phyloP scores from a whole-genome alignment of 2,888 invertebrate genomes.

The Ochropacha duplaris region DNA sequence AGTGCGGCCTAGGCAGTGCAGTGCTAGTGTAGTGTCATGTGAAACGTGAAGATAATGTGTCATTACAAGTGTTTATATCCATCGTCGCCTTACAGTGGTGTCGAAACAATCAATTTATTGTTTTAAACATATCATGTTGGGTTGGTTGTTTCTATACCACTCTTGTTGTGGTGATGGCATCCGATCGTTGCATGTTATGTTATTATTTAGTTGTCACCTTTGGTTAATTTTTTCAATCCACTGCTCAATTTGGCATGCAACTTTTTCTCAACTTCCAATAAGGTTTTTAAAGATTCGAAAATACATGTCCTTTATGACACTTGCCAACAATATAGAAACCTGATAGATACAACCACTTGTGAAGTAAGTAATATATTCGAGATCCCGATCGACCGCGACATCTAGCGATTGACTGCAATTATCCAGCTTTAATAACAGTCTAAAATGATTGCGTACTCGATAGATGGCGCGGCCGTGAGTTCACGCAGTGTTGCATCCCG shows the following conservation, averaged over 20 bases:
- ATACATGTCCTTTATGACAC: neutral
- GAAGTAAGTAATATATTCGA: neutral
- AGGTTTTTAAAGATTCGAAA: neutral
- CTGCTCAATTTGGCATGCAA: neutral
- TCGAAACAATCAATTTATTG: neutral
- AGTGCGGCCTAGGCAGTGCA: too few species aligned
- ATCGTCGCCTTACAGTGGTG: neutral
- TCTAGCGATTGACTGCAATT: too few species aligned
- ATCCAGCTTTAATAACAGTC: neutral
- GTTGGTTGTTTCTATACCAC: neutral
- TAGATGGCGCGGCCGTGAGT: neutral
- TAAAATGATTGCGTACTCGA: neutral
- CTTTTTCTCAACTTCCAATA: neutral
- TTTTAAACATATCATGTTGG: neutral
- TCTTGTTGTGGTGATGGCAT: neutral
- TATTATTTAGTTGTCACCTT: neutral
- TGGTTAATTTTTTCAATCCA: neutral
- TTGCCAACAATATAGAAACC: neutral
- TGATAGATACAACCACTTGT: neutral
- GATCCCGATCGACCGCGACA: neutral
- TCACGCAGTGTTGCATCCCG: neutral
- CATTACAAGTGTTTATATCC: neutral
- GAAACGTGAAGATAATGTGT: neutral
- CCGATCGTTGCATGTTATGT: neutral
- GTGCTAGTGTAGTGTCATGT: slow-evolving; percentile 1